phyloP scores from a whole-genome alignment of 2,113 vertebrate species.

The Menura novaehollandiae region DNA sequence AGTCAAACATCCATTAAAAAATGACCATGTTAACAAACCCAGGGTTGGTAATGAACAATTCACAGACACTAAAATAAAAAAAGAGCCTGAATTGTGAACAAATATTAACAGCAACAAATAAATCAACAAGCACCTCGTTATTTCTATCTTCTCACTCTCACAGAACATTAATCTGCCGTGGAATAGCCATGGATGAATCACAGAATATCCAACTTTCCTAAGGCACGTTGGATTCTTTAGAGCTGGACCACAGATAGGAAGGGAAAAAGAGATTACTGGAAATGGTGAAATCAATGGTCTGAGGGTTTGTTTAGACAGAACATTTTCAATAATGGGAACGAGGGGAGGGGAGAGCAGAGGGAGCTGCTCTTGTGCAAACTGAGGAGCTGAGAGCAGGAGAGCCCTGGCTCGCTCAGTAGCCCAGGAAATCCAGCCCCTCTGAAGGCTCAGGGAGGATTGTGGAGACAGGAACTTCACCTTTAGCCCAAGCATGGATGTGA shows the following conservation, averaged over 20 bases:
- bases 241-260: background rate
- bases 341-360: background rate
- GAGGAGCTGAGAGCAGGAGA: background rate
- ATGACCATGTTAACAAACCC: background rate
- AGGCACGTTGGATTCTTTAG: background rate
- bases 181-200: background rate
- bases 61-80: background rate
- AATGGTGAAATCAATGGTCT: background rate
- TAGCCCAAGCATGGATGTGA: background rate
- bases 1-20: background rate
- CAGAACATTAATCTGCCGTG: constrained; percentile 39
- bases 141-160: background rate
- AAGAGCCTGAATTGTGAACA: constrained; percentile 22
- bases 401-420: background rate
- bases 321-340: accelerated
- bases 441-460: background rate
- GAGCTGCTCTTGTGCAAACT: background rate
- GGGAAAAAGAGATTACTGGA: background rate
- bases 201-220: background rate
- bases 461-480: background rate
- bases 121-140: constrained; percentile 35
- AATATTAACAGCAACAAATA: constrained; percentile 40
- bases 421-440: background rate
- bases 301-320: background rate
- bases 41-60: background rate